phyloP scores from a whole-genome alignment of 2,113 vertebrate genomes.

The Trichomycterus rosablanca region DNA sequence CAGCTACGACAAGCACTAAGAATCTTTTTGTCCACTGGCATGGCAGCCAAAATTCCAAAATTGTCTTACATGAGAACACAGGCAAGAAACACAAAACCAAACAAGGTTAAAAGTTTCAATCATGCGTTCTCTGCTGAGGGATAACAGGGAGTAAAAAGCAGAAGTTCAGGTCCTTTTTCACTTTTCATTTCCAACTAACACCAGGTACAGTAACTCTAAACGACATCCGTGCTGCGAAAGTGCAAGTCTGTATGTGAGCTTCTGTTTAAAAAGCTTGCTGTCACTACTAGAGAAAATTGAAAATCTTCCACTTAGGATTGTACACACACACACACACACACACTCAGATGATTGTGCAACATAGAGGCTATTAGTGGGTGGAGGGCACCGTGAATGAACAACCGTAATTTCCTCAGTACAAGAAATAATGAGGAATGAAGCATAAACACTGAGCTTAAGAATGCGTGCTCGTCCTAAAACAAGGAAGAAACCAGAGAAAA shows the following conservation, averaged over 20 bases:
- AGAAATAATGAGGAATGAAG: conserved; percentile 14
- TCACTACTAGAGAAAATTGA: no score
- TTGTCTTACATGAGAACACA: neutral
- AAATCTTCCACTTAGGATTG: conserved; percentile 8
- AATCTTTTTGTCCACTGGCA: conserved; percentile 35
- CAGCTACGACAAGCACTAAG: conserved; percentile 25
- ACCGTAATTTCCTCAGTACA: conserved; percentile 42
- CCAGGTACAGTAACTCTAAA: neutral
- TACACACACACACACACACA: no score
- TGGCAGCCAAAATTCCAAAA: neutral
- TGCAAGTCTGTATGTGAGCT: neutral
- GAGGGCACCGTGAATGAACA: conserved; percentile 19
- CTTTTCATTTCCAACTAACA: conserved; percentile 4
- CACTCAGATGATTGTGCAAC: neutral
- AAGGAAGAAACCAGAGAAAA: conserved; percentile 6
- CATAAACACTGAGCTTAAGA: no score
- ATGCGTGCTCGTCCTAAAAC: neutral
- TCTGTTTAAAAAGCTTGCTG: no score
- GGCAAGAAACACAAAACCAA: neutral
- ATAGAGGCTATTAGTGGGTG: conserved; percentile 24
- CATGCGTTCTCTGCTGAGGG: conserved; percentile 5
- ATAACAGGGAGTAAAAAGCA: no score
- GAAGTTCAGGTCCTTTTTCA: conserved; percentile 22
- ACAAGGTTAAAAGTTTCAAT: neutral
- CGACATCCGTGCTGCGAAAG: neutral